Evolutionary conservation across 2,888 invertebrate species (phyloP), one percentile per base, ranked within the genome.

Genomic region (Leptothorax acervorum): DNA sequence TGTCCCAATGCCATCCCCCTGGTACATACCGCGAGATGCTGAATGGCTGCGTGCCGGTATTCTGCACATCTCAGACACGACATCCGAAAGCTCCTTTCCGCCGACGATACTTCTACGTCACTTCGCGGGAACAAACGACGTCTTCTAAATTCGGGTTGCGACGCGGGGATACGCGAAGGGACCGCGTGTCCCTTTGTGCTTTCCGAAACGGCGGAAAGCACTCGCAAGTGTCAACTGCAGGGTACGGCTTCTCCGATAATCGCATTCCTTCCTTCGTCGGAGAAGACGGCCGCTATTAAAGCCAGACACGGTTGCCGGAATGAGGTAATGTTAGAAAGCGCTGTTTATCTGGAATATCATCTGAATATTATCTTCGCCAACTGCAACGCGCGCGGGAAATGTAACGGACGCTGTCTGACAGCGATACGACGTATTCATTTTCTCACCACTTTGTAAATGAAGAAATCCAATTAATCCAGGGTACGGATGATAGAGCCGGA

Each of bases 41-140:
- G 73, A 79, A 79, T 79, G 71, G 79, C 79, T 79, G 79, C 48
- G 79, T 71, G 70, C 45, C 45, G 48, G 48, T 60, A 73, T 79
- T 71, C 60, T 39, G 60, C 60, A 60, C 71, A 73, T 73, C 60
- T 60, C 60, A 79, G 70, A 45, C 55, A 42, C 70, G 60, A 71
- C 79, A 79, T 42, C 48, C 45, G 6, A 35, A 60, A 78, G 76
- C 76, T 66, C 68, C 42, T 55, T 31, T 45, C 15, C 18, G 2
- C 28, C 66, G 31, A 28, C 48, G 39, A 73, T 73, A 79, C 73
- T 73, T 79, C 73, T 45, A 35, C 45, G 42, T 68, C 57, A 45
- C 45, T 55, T 45, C 57, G 12, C 70, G 78, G 60, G 15, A 71
- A 79, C 79, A 79, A 73, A 79, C 23, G 79, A 78, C 35, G 73